Percentiles rank a stretch among this genome's conserved stretches.
These are phyloP conservation scores for Cygnus olor DNA, from an alignment of 2,797 vertebrate species.

Conservation along the genomic window DNA sequence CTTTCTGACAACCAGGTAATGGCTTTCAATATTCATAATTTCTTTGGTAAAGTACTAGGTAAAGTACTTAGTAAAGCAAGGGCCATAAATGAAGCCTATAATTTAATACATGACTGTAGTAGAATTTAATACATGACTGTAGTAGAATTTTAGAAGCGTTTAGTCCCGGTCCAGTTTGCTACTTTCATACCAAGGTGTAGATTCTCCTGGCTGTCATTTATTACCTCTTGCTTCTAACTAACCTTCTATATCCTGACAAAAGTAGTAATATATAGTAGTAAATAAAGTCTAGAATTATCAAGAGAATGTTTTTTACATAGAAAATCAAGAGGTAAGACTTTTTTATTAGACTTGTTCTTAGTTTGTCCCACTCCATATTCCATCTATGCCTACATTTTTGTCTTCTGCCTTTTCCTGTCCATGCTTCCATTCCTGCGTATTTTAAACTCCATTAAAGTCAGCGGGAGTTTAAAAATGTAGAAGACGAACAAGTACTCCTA, in stretches of 20 bases:
- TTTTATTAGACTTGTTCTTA: neutral
- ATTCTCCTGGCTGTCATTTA: neutral
- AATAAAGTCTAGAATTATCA: neutral
- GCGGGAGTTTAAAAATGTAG: neutral
- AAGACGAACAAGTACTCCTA: neutral
- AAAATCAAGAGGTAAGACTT: neutral
- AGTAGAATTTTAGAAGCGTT: neutral
- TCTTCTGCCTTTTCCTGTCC: neutral
- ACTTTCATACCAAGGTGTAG: neutral
- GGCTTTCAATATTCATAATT: neutral
- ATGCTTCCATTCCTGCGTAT: accelerated
- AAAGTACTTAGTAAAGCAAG: neutral
- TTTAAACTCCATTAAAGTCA: neutral
- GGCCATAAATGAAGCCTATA: neutral
- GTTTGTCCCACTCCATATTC: neutral
- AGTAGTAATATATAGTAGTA: neutral
- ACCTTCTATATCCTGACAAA: neutral
- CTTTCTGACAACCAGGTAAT: constrained; percentile 99
- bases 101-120: neutral
- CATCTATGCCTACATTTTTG: neutral
- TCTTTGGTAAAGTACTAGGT: neutral
- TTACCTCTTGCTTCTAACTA: neutral
- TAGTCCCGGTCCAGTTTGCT: neutral
- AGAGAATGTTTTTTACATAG: neutral
- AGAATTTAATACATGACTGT: neutral